Conservation (phyloP, 2,113 vertebrate genomes). For the Pyrgilauda ruficollis region DNA sequence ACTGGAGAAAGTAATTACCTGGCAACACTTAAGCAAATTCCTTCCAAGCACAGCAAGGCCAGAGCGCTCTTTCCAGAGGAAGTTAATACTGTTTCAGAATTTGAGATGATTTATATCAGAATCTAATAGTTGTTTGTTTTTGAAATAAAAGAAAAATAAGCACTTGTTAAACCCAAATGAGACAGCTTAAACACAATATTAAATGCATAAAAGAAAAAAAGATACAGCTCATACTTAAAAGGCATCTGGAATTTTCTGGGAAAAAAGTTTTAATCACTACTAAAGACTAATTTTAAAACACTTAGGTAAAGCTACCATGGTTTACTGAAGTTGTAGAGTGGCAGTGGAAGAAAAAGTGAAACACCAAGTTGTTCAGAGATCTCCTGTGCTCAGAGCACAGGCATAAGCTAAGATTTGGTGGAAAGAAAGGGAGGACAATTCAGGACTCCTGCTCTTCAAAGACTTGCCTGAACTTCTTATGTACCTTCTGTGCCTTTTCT, state of each 20-base stretch:
- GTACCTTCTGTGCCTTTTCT: not conserved
- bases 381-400: rapidly evolving
- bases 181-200: not conserved
- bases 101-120: not conserved
- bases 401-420: not conserved
- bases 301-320: not conserved
- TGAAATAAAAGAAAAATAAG: not conserved
- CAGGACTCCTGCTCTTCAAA: not conserved
- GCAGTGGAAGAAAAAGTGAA: not conserved
- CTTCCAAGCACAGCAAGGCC: constrained; percentile 20
- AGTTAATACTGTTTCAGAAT: not conserved
- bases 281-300: not conserved
- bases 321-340: not conserved
- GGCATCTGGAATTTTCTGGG: not conserved
- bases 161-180: not conserved
- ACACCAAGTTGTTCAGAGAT: not conserved
- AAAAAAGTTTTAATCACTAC: not conserved
- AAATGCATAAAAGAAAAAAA: not conserved
- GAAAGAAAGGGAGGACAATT: not conserved
- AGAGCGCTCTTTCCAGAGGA: not conserved
- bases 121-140: not conserved
- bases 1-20: constrained; percentile 47
- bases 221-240: not conserved
- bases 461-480: not conserved
- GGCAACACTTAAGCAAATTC: constrained; percentile 1